These are phyloP conservation scores for Mastomys natalensis DNA, from an alignment of 2,113 vertebrate species.

Conservation along the genomic window DNA sequence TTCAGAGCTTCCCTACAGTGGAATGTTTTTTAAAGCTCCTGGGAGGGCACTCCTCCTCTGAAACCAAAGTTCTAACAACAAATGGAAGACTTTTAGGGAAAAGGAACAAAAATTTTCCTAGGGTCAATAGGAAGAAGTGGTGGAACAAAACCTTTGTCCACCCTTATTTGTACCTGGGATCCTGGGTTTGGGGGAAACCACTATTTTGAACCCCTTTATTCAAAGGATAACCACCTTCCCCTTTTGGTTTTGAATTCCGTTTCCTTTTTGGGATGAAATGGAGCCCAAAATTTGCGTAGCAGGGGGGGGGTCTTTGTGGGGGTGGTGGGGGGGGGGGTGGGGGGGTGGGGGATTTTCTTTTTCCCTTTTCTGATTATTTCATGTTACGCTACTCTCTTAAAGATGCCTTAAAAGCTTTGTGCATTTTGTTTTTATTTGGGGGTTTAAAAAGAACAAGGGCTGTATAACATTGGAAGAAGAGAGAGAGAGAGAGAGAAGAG, in stretches of 20 bases:
- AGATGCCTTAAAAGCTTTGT: no score
- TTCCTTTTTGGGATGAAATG: no score
- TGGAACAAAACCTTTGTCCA: not conserved
- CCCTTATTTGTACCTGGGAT: not conserved
- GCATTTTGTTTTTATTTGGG: no score
- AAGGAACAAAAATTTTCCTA: not conserved
- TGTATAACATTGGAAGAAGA: no score
- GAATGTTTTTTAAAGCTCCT: not conserved
- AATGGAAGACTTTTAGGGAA: not conserved
- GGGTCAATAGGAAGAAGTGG: not conserved
- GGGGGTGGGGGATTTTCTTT: no score
- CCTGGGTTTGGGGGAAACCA: not conserved
- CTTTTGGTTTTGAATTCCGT: not conserved
- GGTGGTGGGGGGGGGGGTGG: no score
- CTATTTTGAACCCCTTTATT: not conserved
- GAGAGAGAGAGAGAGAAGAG: no score
- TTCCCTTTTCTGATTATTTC: no score
- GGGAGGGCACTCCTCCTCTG: not conserved
- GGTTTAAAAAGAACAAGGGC: no score
- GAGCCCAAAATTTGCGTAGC: no score
- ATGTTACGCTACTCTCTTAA: no score
- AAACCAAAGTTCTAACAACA: not conserved
- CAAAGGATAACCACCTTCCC: not conserved
- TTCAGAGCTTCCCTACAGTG: not conserved
- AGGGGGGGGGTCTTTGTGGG: no score